A percentile compares a stretch with the other conserved stretches of the same genome.
Conservation (phyloP, 2,888 invertebrate species). For the Melieria picta region DNA sequence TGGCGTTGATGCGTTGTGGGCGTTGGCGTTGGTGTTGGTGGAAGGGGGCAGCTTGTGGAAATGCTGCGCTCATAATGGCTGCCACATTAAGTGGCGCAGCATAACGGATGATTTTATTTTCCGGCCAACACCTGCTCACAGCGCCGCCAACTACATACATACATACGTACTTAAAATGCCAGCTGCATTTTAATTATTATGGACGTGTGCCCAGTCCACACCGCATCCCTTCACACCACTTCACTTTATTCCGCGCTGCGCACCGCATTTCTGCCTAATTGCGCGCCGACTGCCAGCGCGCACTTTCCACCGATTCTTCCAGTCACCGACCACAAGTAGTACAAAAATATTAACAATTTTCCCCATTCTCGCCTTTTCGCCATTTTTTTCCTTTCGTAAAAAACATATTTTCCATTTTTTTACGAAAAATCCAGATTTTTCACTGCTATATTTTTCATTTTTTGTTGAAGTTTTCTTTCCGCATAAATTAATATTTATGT, state of each 20-base stretch:
- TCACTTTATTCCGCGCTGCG: neutral
- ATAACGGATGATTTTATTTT: too few species aligned
- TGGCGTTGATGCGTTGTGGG: too few species aligned
- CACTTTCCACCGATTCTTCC: neutral
- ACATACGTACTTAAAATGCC: constrained; percentile 12
- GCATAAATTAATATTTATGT: constrained; percentile 27
- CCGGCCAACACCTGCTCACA: constrained; percentile 9
- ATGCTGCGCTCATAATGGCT: too few species aligned
- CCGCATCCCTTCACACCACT: neutral
- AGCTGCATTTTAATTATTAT: constrained; percentile 27
- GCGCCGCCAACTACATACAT: too few species aligned
- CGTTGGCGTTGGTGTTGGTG: too few species aligned
- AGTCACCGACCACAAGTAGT: constrained; percentile 15
- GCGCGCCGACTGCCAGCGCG: neutral
- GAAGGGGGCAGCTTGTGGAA: too few species aligned
- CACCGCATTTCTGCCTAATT: neutral
- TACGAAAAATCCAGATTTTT: constrained; percentile 9
- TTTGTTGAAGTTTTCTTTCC: neutral
- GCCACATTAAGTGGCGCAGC: too few species aligned
- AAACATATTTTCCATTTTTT: neutral
- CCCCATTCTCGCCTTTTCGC: neutral
- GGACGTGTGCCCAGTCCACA: constrained; percentile 4
- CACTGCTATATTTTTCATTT: constrained; percentile 9
- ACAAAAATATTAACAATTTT: constrained; percentile 16
- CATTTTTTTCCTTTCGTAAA: too few species aligned